A percentile compares a stretch with the other conserved stretches of the same genome.
phyloP scores from a whole-genome alignment of 2,113 vertebrate genomes.

The Callorhinus ursinus region DNA sequence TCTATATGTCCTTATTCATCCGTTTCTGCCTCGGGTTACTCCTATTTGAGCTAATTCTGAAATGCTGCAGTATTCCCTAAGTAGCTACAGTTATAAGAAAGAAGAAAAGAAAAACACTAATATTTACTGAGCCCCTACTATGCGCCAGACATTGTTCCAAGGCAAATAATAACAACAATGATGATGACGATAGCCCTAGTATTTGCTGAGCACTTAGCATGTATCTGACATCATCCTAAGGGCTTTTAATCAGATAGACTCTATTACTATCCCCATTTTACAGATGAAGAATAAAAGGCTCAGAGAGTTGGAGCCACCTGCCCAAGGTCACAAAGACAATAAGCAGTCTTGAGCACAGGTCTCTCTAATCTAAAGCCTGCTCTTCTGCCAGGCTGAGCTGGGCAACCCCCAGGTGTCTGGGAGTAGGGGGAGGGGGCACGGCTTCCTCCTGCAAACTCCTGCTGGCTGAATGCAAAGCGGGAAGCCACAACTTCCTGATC shows the following conservation, averaged over 20 bases:
- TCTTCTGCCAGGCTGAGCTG: not conserved
- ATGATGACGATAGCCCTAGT: not conserved
- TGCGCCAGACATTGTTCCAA: not conserved
- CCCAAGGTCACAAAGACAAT: not conserved
- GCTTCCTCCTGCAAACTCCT: not conserved
- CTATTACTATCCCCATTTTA: not conserved
- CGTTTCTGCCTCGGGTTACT: not conserved
- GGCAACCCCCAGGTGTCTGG: not conserved
- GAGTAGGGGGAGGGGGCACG: fast-evolving
- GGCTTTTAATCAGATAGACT: not conserved
- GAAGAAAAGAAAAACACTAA: not conserved
- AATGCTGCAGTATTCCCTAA: not conserved
- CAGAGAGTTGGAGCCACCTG: not conserved
- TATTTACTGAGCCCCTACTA: not conserved
- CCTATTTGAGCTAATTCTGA: not conserved
- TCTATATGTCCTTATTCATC: not conserved
- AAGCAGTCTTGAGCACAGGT: not conserved
- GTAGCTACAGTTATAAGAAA: not conserved
- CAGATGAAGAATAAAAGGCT: constrained; percentile 19
- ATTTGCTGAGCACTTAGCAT: not conserved
- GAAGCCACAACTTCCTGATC: not conserved
- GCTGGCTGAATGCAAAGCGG: not conserved
- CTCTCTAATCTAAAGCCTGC: not conserved
- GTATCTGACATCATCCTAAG: not conserved
- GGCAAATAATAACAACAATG: not conserved